These are phyloP conservation scores for Periophthalmus magnuspinnatus DNA, from an alignment of 2,797 vertebrate genomes.

Conservation along the genomic window DNA sequence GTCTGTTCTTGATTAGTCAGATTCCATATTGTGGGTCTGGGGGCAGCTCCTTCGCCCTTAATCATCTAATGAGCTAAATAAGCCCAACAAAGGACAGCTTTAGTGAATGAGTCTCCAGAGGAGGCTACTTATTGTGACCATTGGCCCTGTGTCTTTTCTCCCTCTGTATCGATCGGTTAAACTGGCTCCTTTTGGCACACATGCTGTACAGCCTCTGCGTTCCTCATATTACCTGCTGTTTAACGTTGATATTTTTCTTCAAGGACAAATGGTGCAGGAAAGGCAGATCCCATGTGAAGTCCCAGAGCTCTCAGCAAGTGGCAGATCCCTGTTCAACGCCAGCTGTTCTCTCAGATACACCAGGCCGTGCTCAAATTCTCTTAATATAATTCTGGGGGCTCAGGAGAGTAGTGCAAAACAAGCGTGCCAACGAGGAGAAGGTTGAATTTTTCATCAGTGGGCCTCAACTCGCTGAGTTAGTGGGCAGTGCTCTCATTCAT, in stretches of 20 bases:
- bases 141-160: constrained; percentile 40
- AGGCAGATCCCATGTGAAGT: constrained; percentile 86
- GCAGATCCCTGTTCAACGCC: constrained; percentile 93
- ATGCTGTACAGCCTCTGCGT: constrained; percentile 59
- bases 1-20: constrained; percentile 44
- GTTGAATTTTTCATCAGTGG: constrained; percentile 98
- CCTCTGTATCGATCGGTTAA: constrained; percentile 49
- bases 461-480: constrained; percentile 87
- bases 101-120: constrained; percentile 10
- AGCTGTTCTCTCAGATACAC: constrained; percentile 99
- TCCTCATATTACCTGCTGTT: constrained; percentile 71
- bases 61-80: constrained; percentile 55
- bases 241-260: constrained; percentile 71
- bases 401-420: constrained; percentile 97
- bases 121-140: constrained; percentile 55
- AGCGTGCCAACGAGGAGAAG: constrained; percentile 95
- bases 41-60: constrained; percentile 48
- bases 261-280: constrained; percentile 92
- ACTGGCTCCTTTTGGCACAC: constrained; percentile 37
- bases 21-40: constrained; percentile 43
- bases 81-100: constrained; percentile 44
- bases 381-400: constrained; percentile 99
- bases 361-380: constrained; percentile 92
- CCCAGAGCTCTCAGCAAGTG: constrained; percentile 87
- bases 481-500: constrained; percentile 96